These are phyloP conservation scores for Procambarus clarkii DNA, from an alignment of 1,140 invertebrate genomes.

Conservation along the genomic window DNA sequence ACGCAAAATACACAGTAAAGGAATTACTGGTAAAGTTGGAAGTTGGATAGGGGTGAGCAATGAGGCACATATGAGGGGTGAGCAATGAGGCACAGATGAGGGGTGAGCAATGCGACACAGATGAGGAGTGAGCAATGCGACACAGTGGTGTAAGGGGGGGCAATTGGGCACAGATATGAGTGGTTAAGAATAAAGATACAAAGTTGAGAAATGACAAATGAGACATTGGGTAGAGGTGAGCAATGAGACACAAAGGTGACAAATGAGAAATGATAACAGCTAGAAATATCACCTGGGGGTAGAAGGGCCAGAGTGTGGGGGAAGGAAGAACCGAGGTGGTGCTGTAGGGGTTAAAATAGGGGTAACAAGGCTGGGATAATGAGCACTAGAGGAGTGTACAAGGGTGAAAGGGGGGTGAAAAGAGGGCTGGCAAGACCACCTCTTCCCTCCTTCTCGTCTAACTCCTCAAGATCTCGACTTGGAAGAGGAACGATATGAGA, in stretches of 20 bases:
- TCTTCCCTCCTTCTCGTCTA: neutral
- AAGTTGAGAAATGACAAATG: neutral
- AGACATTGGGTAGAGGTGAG: neutral
- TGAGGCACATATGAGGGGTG: too few species aligned
- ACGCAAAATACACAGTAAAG: too few species aligned
- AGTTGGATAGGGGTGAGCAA: too few species aligned
- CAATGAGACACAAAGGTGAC: neutral
- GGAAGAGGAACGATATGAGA: neutral
- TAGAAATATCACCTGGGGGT: neutral
- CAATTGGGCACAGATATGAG: neutral
- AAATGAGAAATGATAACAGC: neutral
- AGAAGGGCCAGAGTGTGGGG: neutral
- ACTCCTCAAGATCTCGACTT: neutral
- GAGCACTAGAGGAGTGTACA: too few species aligned
- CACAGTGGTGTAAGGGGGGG: too few species aligned
- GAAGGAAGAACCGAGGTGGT: neutral
- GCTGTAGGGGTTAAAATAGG: too few species aligned
- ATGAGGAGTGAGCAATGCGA: too few species aligned
- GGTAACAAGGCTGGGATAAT: too few species aligned
- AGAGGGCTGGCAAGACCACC: neutral
- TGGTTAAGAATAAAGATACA: neutral
- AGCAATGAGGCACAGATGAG: too few species aligned
- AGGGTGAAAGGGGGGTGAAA: too few species aligned
- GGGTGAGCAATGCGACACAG: too few species aligned
- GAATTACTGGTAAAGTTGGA: too few species aligned